Conservation (phyloP, 2,113 vertebrate genomes). For the Smithornis capensis region DNA sequence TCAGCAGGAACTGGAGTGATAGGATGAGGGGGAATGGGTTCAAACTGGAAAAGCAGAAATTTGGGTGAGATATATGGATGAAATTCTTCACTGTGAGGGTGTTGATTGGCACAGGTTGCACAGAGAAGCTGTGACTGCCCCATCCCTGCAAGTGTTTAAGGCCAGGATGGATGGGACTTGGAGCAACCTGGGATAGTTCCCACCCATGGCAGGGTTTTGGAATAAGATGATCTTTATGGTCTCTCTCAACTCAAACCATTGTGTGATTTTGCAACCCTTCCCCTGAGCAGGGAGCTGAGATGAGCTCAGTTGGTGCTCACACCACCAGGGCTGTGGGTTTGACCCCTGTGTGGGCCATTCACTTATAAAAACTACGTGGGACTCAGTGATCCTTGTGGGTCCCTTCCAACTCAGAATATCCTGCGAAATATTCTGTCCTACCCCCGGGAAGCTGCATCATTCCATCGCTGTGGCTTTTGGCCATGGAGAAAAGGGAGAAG, state of each 20-base stretch:
- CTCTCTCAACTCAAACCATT: background rate
- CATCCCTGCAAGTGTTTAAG: background rate
- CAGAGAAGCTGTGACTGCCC: background rate
- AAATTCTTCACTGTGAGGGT: background rate
- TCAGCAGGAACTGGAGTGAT: background rate
- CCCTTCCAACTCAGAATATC: no score
- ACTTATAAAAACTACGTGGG: background rate
- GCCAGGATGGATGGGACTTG: accelerated
- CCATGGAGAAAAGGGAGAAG: background rate
- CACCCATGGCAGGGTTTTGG: background rate
- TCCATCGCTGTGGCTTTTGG: accelerated
- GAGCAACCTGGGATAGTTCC: background rate
- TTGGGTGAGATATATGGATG: background rate
- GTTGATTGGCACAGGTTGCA: background rate
- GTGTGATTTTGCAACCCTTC: background rate
- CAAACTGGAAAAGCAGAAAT: background rate
- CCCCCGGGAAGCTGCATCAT: accelerated
- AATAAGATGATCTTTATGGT: background rate
- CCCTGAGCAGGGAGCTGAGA: background rate
- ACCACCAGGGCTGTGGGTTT: background rate
- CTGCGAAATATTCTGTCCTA: accelerated
- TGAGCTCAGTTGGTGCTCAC: background rate
- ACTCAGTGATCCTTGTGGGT: no score
- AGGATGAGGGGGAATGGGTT: background rate
- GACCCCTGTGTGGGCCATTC: background rate